Evolutionary conservation across 2,113 vertebrate species (phyloP), one percentile per base, ranked within the genome.

Genomic region (Dissostichus mawsoni): DNA sequence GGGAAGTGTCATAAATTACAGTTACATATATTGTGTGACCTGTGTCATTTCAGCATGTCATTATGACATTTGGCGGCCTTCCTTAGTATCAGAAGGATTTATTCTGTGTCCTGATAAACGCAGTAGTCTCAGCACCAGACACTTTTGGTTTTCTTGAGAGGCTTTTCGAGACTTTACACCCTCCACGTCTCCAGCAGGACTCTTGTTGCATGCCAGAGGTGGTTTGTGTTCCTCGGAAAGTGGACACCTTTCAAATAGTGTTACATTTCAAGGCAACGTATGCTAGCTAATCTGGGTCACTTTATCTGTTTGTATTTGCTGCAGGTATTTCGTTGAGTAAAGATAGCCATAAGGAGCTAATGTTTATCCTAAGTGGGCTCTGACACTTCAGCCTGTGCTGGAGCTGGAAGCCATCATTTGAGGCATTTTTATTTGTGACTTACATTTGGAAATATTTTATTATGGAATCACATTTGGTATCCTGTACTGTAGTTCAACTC

Each of bases 171-270:
- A 86, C 84, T 73, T 82, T 79, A 71, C 57, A 78, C 76, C 80
- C 81, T 73, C 20, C 85, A 78, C 65, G 86, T 90, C 82, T 90
- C 67, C 82, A 48, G 47, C 41, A 57, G 86, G 90, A 90, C 87
- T 93, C 91, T 50, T 82, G 86, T 93, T 93, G 91, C 90, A 87
- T 63, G 80, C 78, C 69, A 80, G 79, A 87, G 89, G 83, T 89
- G 89, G 90, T 92, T 90, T 90, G 84, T 90, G 90, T 93, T 93
- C 83, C 89, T 92, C 90, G 92, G 92, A 91, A 92, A 94, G 87
- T 89, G 87, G 92, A 94, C 91, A 94, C 92, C 93, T 91, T 88
- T 90, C 82, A 87, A 90, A 93, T 86, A 88, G 93, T 91, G 86
- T 93, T 87, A 77, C 87, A 86, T 94, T 93, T 94, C 92, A 93